Evolutionary conservation across 2,113 vertebrate genomes (phyloP).

Genomic region (Dipodomys merriami): DNA sequence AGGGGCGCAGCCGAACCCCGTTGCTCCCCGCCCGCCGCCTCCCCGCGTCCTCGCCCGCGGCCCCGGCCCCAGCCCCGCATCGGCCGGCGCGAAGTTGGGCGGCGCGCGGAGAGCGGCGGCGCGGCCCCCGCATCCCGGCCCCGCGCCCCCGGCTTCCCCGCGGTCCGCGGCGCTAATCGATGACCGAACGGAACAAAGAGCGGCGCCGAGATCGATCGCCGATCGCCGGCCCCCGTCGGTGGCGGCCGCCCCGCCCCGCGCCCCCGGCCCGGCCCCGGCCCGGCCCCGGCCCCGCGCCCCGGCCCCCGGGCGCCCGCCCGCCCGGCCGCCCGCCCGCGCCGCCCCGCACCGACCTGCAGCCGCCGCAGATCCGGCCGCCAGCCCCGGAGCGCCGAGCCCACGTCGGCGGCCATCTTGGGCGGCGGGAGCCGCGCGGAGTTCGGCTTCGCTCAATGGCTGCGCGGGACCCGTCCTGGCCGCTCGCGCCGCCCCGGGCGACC

Average conservation of each 20-base stretch:
- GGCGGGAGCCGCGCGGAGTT: constrained; percentile 90
- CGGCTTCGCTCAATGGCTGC: constrained; percentile 89
- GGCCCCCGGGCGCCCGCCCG: constrained; percentile 92
- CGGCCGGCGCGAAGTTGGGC: constrained; percentile 75
- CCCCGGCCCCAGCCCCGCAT: constrained; percentile 51
- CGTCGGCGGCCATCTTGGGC: constrained; percentile 99
- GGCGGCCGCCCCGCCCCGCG: constrained; percentile 62
- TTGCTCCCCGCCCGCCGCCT: constrained; percentile 38
- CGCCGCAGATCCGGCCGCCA: constrained; percentile 97
- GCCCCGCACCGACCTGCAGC: constrained; percentile 94
- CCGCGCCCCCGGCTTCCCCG: constrained; percentile 86
- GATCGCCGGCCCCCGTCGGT: constrained; percentile 80
- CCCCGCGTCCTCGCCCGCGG: constrained; percentile 65
- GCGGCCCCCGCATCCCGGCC: constrained; percentile 71
- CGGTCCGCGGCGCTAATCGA: constrained; percentile 91
- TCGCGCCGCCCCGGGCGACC: constrained; percentile 55
- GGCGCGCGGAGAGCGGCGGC: constrained; percentile 72
- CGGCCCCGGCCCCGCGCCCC: constrained; percentile 56
- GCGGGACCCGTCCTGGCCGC: constrained; percentile 62
- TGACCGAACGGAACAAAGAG: constrained; percentile 97
- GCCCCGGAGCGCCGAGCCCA: constrained; percentile 98
- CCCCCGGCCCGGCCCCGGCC: constrained; percentile 66
- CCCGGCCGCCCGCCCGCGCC: constrained; percentile 79
- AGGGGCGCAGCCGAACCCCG: constrained; percentile 75
- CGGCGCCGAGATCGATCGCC: constrained; percentile 94